Evolutionary conservation across 2,888 invertebrate species (phyloP).

Genomic region (Aphidoletes aphidimyza): DNA sequence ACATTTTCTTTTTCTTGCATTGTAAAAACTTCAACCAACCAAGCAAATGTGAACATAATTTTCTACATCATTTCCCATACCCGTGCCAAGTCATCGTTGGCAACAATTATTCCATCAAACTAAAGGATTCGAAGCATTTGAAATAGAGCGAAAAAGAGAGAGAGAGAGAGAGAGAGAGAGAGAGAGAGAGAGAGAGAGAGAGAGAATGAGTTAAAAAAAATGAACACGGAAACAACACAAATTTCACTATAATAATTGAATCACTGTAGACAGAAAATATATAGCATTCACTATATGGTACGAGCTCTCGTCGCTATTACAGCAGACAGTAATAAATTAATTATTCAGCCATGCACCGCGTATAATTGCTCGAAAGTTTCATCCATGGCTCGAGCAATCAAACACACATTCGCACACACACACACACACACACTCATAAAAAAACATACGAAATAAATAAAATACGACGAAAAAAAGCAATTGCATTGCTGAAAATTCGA

Average conservation of each 20-base stretch:
- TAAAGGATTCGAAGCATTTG: too few relatives aligned
- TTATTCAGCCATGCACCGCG: constrained; percentile 53
- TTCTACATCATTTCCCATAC: too few relatives aligned
- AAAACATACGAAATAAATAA: not conserved
- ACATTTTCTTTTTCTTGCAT: too few relatives aligned
- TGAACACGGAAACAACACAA: not conserved
- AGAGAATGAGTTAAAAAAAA: not conserved
- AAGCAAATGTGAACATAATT: too few relatives aligned
- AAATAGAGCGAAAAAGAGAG: too few relatives aligned
- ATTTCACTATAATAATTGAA: not conserved
- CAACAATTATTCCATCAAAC: too few relatives aligned
- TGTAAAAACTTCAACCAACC: too few relatives aligned
- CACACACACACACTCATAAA: too few relatives aligned
- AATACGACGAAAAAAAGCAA: not conserved
- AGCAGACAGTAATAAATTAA: constrained; percentile 54
- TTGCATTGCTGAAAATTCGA: constrained; percentile 5
- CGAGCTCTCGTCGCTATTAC: not conserved
- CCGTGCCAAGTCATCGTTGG: too few relatives aligned
- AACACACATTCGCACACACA: too few relatives aligned
- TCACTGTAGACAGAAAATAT: too few relatives aligned
- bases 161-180: not conserved
- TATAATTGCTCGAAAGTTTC: constrained; percentile 26
- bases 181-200: not conserved
- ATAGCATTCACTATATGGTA: not conserved
- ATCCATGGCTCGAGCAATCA: not conserved